These are phyloP conservation scores for Labia minor DNA, from an alignment of 2,888 invertebrate genomes.

Conservation along the genomic window DNA sequence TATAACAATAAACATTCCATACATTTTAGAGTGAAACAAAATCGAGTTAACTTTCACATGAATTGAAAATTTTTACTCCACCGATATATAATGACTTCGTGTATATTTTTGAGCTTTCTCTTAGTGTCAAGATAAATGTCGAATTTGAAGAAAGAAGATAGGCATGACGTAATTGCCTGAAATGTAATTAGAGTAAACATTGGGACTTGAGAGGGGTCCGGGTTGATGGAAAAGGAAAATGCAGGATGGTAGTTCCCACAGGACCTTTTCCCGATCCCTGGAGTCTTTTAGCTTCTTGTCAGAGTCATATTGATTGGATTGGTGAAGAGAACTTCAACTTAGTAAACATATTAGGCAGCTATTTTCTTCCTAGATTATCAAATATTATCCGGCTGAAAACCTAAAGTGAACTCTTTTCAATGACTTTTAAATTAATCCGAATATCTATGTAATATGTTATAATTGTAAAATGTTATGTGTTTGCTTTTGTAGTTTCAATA, in stretches of 20 bases:
- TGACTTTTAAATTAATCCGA: too few species aligned
- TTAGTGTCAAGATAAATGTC: neutral
- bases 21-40: too few species aligned
- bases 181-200: neutral
- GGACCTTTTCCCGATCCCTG: neutral
- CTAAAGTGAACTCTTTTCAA: too few species aligned
- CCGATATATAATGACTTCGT: too few species aligned
- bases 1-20: too few species aligned
- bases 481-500: too few species aligned
- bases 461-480: too few species aligned
- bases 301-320: neutral
- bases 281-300: slow-evolving; percentile 13
- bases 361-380: neutral
- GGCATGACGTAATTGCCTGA: neutral
- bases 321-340: neutral
- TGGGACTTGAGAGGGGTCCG: neutral
- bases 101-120: too few species aligned
- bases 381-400: neutral
- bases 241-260: slow-evolving; percentile 6
- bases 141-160: neutral
- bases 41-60: too few species aligned
- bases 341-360: slow-evolving; percentile 4
- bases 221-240: neutral
- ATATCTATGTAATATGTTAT: too few species aligned
- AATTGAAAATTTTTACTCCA: too few species aligned